A percentile compares a stretch with the other conserved stretches of the same genome.
phyloP scores from a whole-genome alignment of 2,888 invertebrate genomes.

The Physocephala rufipes region DNA sequence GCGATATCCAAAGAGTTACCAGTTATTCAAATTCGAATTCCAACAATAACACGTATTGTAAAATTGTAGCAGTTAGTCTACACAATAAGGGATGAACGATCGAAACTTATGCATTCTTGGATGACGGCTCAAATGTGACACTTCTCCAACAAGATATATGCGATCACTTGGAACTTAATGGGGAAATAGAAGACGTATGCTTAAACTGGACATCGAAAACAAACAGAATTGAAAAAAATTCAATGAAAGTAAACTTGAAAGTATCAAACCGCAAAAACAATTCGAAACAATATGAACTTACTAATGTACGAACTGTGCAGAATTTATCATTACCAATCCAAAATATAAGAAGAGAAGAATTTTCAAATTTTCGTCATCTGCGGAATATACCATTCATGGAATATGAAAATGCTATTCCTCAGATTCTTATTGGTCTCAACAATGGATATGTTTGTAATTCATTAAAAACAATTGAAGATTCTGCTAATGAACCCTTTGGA shows the following conservation, averaged over 20 bases:
- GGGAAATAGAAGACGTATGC: neutral
- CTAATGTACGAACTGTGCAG: neutral
- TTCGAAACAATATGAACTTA: neutral
- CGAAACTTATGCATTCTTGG: neutral
- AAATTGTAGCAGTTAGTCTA: no score
- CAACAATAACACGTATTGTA: no score
- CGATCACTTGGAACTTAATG: neutral
- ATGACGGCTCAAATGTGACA: constrained; percentile 6
- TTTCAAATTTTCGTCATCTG: neutral
- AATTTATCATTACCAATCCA: no score
- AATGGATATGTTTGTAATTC: constrained; percentile 2
- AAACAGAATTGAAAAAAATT: no score
- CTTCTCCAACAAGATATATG: neutral
- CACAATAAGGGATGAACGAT: no score
- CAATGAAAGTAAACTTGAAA: no score
- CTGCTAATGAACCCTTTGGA: neutral
- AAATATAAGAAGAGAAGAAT: no score
- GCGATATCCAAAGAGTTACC: neutral
- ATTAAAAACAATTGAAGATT: neutral
- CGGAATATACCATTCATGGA: no score
- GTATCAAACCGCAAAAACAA: neutral
- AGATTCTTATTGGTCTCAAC: constrained; percentile 12
- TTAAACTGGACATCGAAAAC: neutral
- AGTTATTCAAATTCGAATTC: no score
- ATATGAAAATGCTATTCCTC: neutral